Percentiles rank a stretch among this genome's conserved stretches.
Conservation (phyloP, 2,888 invertebrate species). For the Tetrapedia diversipes region DNA sequence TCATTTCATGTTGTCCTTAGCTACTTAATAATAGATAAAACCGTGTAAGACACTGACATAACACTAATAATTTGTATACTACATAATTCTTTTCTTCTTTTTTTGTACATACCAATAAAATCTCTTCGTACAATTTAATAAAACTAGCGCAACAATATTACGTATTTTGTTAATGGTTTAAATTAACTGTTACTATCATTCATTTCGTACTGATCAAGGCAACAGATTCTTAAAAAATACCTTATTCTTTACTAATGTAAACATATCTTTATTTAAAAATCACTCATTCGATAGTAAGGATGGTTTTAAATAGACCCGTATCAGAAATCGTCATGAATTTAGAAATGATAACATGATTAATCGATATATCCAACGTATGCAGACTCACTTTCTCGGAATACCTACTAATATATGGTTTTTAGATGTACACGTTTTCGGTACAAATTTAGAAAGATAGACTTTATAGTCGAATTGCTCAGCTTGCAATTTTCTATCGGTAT, state of each 20-base stretch:
- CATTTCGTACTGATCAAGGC: neutral
- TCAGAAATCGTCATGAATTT: constrained; percentile 1
- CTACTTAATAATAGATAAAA: constrained; percentile 61
- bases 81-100: constrained; percentile 65
- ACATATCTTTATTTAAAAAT: constrained; percentile 23
- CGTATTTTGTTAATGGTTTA: constrained; percentile 64
- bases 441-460: constrained; percentile 90
- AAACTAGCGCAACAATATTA: constrained; percentile 67
- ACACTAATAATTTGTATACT: constrained; percentile 72
- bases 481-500: constrained; percentile 91
- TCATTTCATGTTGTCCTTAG: constrained; percentile 63
- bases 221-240: neutral
- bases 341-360: constrained; percentile 17
- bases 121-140: constrained; percentile 67
- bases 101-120: constrained; percentile 72
- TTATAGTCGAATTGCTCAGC: constrained; percentile 91
- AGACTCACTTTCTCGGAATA: constrained; percentile 74
- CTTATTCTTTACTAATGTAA: constrained; percentile 5
- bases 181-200: constrained; percentile 17
- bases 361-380: neutral
- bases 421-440: constrained; percentile 93
- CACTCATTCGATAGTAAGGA: constrained; percentile 31
- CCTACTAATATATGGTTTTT: constrained; percentile 95
- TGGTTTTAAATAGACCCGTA: constrained; percentile 12
- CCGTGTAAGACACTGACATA: constrained; percentile 58